Base-by-base conservation (phyloP, 2,797 vertebrate genomes). In the Acropternis orthonyx region DNA sequence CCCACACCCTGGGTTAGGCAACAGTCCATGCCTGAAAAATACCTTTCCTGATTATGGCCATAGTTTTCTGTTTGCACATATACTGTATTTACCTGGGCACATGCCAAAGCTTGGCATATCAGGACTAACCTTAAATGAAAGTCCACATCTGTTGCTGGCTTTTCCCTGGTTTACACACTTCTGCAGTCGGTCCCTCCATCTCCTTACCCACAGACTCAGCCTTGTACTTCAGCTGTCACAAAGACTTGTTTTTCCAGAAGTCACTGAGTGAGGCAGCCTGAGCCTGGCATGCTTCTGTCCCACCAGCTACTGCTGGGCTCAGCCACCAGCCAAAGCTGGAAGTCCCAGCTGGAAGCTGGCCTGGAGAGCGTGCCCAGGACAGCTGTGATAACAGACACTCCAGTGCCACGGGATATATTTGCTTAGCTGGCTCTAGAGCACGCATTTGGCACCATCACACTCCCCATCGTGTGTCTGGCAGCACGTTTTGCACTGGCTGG, bases 321-420 rank as follows among this genome's bases (percentile, higher is more conserved):
- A 26, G 61, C 65, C 58, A 27, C 1, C 12, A 83, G 48, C 37
- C 46, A 66, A 15, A 34, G 61, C 82, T 65, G 68, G 36, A 74
- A 83, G 55, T 62, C 71, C 58, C 58, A 41, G 54, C 62, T 28
- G 43, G 62, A 68, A 79, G 89, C 26, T 41, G 56, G 36, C 56
- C 74, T 82, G 71, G 39, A 85, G 66, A 85, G 44, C 0, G 0
- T 9, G 69, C 12, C 66, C 7, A 2, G 81, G 74, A 44, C 91
- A 92, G 88, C 93, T 92, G 95, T 5, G 28, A 10, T 44, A 80
- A 82, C 71, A 84, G 63, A 59, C 21, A 67, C 81, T 61, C 1
- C 0, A 67, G 51, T 58, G 67, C 58, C 51, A 63, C 0, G 4
- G 1, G 55, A 51, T 69, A 1, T 44, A 36, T 79, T 67, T 79